Evolutionary conservation across 2,797 vertebrate genomes (phyloP), one percentile per base, ranked within the genome.

Genomic region (Channa striata): DNA sequence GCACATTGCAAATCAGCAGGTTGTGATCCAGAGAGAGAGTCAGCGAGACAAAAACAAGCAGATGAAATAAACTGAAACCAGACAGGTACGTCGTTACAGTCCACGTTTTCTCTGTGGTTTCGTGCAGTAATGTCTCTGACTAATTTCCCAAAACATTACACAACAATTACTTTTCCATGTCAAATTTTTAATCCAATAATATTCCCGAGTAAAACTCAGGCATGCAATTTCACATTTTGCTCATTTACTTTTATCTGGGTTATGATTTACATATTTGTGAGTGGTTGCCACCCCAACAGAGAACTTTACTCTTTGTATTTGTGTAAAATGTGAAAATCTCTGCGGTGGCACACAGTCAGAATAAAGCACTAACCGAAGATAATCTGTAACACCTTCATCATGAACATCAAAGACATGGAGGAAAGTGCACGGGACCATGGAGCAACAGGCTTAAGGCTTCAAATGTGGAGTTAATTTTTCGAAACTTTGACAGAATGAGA

Each of bases 61-160:
- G 19, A 23, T 6, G 25, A 59, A 62, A 56, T 4, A 8, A 54
- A 46, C 46, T 20, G 11, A 63, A 53, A 59, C 40, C 36, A 39
- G 33, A 43, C 14, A 50, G 16, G 61, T 37, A 67, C 33, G 16
- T 13, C 36, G 21, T 1, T 0, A 9, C 3, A 34, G 11, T 52
- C 39, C 8, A 51, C 25, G 20, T 59, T 70, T 47, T 66, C 6
- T 57, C 40, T 6, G 37, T 21, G 40, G 49, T 66, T 52, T 62
- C 30, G 5, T 17, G 25, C 39, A 43, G 10, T 40, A n/a, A 37
- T 11, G n/a, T 50, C 12, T 16, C 46, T 37, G 19, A 62, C 17
- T 33, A 23, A 61, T 33, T 34, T 0, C 2, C 0, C n/a, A 36
- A 12, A 43, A 58, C 44, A 50, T 56, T n/a, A 56, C 33, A 58